Evolutionary conservation across 2,797 vertebrate genomes (phyloP).

Genomic region (Acipenser ruthenus): DNA sequence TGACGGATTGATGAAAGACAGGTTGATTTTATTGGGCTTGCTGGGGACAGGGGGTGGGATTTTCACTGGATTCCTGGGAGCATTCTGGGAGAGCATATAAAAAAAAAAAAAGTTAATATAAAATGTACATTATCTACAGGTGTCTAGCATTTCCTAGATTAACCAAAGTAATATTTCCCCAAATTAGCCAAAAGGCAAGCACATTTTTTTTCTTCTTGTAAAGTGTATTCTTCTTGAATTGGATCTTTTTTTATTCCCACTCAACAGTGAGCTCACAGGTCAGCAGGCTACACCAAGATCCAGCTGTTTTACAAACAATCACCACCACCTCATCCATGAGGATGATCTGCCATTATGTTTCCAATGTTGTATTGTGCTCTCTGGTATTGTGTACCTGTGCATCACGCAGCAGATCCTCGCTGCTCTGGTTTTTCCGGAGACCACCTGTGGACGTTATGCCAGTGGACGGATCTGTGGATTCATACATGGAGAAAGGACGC

Average conservation of each 20-base stretch:
- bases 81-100: constrained; percentile 49
- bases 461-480: constrained; percentile 63
- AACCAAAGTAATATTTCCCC: too few relatives aligned
- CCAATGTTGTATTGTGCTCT: too few relatives aligned
- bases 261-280: too few relatives aligned
- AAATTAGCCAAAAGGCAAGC: too few relatives aligned
- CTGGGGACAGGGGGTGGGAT: constrained; percentile 90
- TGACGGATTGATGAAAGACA: constrained; percentile 63
- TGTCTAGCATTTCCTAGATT: too few relatives aligned
- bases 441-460: constrained; percentile 44
- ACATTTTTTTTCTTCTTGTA: too few relatives aligned
- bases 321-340: neutral
- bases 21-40: constrained; percentile 82
- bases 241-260: too few relatives aligned
- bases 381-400: constrained; percentile 67
- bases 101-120: constrained; percentile 1
- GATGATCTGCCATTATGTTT: too few relatives aligned
- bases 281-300: too few relatives aligned
- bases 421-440: constrained; percentile 91
- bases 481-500: constrained; percentile 89
- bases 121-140: constrained; percentile 7
- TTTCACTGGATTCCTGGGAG: constrained; percentile 73
- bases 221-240: too few relatives aligned
- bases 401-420: constrained; percentile 83
- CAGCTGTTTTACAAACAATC: neutral